phyloP scores from a whole-genome alignment of 2,113 vertebrate species.

The Scalopus aquaticus region DNA sequence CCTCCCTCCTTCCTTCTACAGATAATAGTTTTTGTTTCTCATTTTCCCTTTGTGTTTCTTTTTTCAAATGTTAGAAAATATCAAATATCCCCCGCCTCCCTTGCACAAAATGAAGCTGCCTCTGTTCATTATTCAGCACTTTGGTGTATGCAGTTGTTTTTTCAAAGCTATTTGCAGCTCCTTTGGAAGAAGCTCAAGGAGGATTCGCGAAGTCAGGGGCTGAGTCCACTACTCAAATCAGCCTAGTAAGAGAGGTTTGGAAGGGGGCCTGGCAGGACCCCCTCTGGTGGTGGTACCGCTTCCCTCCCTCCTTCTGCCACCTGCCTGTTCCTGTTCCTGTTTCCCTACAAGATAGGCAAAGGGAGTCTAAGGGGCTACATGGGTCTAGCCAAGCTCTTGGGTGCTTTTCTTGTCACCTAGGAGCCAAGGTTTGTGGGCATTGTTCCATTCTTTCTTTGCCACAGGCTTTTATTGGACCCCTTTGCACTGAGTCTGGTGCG shows the following conservation, averaged over 20 bases:
- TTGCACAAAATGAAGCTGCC: neutral
- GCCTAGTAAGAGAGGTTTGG: neutral
- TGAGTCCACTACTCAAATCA: neutral
- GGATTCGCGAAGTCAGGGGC: neutral
- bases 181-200: neutral
- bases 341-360: neutral
- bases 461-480: too few species aligned
- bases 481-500: neutral
- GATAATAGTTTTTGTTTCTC: neutral
- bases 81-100: neutral
- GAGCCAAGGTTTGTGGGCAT: neutral
- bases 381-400: neutral
- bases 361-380: neutral
- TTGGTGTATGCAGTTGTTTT: neutral
- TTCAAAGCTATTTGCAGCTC: neutral
- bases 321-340: neutral
- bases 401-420: neutral
- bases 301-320: neutral
- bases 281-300: rapidly evolving
- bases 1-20: neutral
- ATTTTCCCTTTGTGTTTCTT: neutral
- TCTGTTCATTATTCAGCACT: rapidly evolving
- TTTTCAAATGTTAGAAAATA: neutral
- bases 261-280: too few species aligned
- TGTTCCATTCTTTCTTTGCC: neutral